These are phyloP conservation scores for Chirona hameri DNA, from an alignment of 2,888 invertebrate genomes.

Conservation along the genomic window DNA sequence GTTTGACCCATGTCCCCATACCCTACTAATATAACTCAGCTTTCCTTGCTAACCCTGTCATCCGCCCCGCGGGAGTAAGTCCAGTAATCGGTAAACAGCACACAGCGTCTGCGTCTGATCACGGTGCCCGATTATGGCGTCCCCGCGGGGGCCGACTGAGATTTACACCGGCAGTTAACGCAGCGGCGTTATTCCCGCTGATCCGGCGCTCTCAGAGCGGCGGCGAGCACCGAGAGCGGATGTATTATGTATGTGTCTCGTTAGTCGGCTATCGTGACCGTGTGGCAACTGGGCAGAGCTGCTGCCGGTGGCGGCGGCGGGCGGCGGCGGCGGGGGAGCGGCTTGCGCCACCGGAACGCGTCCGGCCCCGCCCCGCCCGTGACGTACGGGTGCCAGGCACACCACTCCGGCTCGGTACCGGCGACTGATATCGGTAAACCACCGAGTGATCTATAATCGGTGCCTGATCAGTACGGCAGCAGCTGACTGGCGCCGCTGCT, in stretches of 20 bases:
- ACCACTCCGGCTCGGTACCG: background rate
- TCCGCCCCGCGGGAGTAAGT: background rate
- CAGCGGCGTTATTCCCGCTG: background rate
- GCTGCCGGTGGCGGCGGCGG: background rate
- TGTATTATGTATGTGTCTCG: slow-evolving; percentile 27
- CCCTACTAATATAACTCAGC: no score
- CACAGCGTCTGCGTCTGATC: background rate
- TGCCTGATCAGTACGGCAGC: no score
- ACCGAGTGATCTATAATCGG: background rate
- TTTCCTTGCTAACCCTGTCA: background rate
- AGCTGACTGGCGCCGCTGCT: no score
- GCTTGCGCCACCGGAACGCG: background rate
- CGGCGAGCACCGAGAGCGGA: background rate
- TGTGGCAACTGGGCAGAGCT: background rate
- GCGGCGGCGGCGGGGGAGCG: background rate
- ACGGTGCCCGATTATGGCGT: background rate
- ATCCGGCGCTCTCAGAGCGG: background rate
- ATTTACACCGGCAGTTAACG: background rate
- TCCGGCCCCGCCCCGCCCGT: background rate
- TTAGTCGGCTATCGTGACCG: background rate
- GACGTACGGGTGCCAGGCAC: background rate
- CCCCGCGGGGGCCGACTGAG: background rate
- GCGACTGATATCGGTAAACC: background rate
- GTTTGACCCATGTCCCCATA: no score
- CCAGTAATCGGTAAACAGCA: background rate